Base-by-base conservation (phyloP, 2,113 vertebrate species). In the Pollimyrus isidori region DNA sequence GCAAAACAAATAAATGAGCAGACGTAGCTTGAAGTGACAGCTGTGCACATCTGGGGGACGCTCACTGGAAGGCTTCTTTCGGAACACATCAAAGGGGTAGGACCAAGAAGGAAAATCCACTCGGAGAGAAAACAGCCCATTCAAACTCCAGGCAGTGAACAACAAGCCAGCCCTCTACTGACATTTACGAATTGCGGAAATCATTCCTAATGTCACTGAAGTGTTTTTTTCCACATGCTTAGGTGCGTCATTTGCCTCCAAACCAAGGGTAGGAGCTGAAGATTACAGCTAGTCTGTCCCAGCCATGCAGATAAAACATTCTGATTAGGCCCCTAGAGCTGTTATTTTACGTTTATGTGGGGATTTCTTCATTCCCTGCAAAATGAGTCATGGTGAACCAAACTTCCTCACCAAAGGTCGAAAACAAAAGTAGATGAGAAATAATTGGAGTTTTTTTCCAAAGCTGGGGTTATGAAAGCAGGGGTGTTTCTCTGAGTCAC, bases 361-460 rank as follows among this genome's bases (percentile, higher is more conserved):
- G 19, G 9, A 23, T 45, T 42, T 35, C 3, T 48, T 35, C 30
- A 1, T 39, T 84, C 17, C 42, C 30, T 45, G 56, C 17, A 35
- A 90, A 90, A 46, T 62, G 46, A 85, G 80, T 90, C 87, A 90
- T 5, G 23, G 42, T 4, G 30, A 50, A 86, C 52, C 49, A 26
- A 85, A 15, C 45, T 52, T 69, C 26, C 85, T 58, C 23, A 65
- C 46, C 7, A 35, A 35, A 35, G 84, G 3, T 1, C 13, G n/a
- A 50, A 35, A 53, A 87, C 56, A 50, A 87, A 52, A 35, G n/a
- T 49, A 26, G 84, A 86, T 26, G 19, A 52, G 15, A 49, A 48
- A 49, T 85, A 46, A 46, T 13, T 50, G 21, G 17, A 48, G 23
- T n/a, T 26, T 4, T 4, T 48, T 87, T 87, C 50, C 35, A 87